Percentiles rank a stretch among this genome's conserved stretches.
These are phyloP conservation scores for Heterochromis multidens DNA, from an alignment of 2,113 vertebrate genomes.

Conservation along the genomic window DNA sequence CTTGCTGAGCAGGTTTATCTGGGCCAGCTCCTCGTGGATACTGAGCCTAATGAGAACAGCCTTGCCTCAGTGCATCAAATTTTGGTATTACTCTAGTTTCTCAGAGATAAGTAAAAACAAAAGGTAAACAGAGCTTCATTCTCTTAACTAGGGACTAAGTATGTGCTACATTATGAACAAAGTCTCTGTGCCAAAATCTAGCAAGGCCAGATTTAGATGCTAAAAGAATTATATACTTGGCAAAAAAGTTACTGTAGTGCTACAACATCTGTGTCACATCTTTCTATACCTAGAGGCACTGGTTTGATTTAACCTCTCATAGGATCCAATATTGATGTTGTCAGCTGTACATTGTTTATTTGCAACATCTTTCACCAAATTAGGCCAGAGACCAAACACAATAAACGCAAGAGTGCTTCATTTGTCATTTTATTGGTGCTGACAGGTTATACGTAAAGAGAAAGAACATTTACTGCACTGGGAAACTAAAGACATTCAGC, in stretches of 20 bases:
- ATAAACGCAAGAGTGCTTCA: not conserved
- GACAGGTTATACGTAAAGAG: not conserved
- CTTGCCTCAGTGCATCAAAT: slow-evolving; percentile 26
- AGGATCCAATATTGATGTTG: not conserved
- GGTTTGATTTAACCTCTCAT: not conserved
- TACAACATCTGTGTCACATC: not conserved
- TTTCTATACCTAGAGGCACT: not conserved
- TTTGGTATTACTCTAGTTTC: slow-evolving; percentile 9
- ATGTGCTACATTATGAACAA: not conserved
- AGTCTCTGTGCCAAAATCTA: not conserved
- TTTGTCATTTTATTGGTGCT: not conserved
- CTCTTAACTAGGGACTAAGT: slow-evolving; percentile 1
- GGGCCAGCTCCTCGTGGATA: slow-evolving; percentile 63
- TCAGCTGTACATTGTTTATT: not conserved
- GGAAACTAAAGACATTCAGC: not conserved
- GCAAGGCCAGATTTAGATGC: not conserved
- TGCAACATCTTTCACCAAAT: not conserved
- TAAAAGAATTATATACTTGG: not conserved
- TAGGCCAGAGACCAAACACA: not conserved
- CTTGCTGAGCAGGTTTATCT: slow-evolving; percentile 64
- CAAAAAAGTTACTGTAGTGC: not conserved
- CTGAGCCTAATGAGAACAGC: slow-evolving; percentile 55
- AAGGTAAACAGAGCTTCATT: slow-evolving; percentile 34
- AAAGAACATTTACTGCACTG: not conserved
- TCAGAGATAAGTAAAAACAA: slow-evolving; percentile 16